phyloP scores from a whole-genome alignment of 2,888 invertebrate species.

The Ctena decussata region DNA sequence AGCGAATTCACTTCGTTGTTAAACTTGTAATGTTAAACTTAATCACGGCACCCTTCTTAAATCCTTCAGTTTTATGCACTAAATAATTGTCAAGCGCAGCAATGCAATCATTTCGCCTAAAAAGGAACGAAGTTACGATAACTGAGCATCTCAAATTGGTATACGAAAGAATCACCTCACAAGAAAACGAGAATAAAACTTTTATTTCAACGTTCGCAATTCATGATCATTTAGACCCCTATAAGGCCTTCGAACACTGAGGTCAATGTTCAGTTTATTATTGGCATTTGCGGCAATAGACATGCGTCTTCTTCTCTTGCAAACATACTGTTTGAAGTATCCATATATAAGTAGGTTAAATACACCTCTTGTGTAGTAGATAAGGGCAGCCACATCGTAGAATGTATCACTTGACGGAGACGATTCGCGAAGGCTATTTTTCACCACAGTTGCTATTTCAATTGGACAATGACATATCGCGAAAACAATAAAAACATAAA shows the following conservation, averaged over 20 bases:
- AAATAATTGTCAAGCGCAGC: too few species aligned
- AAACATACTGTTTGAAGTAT: conserved; percentile 80
- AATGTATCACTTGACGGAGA: conserved; percentile 19
- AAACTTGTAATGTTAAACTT: too few species aligned
- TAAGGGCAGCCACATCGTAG: conserved; percentile 50
- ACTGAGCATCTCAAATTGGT: too few species aligned
- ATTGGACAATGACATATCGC: conserved; percentile 70
- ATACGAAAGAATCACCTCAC: too few species aligned
- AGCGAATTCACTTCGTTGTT: too few species aligned
- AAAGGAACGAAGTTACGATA: too few species aligned
- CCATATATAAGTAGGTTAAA: conserved; percentile 79
- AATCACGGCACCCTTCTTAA: too few species aligned
- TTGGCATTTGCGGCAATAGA: conserved; percentile 5
- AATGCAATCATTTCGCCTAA: too few species aligned
- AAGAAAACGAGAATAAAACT: too few species aligned
- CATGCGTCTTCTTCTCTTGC: conserved; percentile 54
- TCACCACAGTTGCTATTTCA: conserved; percentile 73
- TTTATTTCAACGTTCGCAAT: conserved; percentile 12
- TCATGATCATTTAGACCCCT: conserved; percentile 28
- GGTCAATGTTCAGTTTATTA: conserved; percentile 22
- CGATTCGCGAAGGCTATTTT: conserved; percentile 40
- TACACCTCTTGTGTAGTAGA: conserved; percentile 72
- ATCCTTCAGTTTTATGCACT: too few species aligned
- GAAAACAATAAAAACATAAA: conserved; percentile 68
- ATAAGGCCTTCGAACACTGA: conserved; percentile 25